Conservation (phyloP, 2,797 vertebrate genomes). For the Manis crassicaudata region DNA sequence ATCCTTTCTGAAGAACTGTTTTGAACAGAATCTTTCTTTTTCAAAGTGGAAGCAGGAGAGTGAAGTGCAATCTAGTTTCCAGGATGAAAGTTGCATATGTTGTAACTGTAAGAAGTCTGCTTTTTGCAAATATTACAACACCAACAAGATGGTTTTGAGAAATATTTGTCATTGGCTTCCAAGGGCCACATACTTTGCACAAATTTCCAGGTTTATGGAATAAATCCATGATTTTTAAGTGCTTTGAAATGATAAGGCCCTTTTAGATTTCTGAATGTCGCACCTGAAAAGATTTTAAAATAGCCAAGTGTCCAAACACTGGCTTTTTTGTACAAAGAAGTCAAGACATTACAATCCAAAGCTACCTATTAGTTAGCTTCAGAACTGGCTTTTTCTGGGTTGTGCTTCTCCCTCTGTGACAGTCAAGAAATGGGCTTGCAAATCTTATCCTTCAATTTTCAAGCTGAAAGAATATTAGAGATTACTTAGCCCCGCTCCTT, state of each 20-base stretch:
- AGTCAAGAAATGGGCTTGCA: constrained; percentile 6
- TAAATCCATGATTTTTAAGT: constrained; percentile 17
- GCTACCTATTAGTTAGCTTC: not conserved
- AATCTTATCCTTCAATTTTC: constrained; percentile 25
- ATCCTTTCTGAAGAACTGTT: constrained; percentile 30
- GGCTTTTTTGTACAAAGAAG: not conserved
- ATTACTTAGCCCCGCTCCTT: constrained; percentile 24
- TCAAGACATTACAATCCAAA: constrained; percentile 27
- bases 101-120: not conserved
- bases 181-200: not conserved
- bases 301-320: not conserved
- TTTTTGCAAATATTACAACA: not conserved
- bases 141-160: not conserved
- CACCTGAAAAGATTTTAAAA: constrained; percentile 31
- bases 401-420: not conserved
- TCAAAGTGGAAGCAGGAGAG: constrained; percentile 20
- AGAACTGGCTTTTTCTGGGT: not conserved
- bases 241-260: not conserved
- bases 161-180: not conserved
- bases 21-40: constrained; percentile 9
- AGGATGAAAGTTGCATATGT: not conserved
- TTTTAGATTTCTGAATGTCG: constrained; percentile 36
- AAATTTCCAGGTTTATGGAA: not conserved
- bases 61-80: not conserved
- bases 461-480: not conserved